phyloP scores from a whole-genome alignment of 2,797 vertebrate genomes.

The Taeniopygia guttata region DNA sequence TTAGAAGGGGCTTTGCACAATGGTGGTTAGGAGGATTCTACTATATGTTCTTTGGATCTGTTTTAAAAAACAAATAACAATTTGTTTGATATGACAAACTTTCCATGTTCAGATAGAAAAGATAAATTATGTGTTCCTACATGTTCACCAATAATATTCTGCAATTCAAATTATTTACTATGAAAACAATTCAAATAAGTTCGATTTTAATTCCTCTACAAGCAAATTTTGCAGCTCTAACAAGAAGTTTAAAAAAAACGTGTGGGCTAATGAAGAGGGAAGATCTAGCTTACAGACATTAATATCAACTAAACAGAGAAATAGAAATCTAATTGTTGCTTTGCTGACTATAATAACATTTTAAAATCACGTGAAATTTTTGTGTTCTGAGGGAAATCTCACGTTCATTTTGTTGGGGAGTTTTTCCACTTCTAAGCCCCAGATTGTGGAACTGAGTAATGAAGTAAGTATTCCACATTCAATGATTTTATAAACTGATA shows the following conservation, averaged over 20 bases:
- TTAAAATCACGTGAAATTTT: not conserved
- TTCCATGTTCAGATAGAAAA: not conserved
- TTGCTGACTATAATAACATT: not conserved
- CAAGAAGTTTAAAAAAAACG: not conserved
- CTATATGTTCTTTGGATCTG: not conserved
- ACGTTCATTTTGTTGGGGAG: rapidly evolving
- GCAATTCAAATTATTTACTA: not conserved
- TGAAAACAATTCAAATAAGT: not conserved
- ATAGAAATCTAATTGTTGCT: not conserved
- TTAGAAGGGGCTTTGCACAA: not conserved
- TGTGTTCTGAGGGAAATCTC: not conserved
- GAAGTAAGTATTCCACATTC: not conserved
- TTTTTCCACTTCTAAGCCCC: not conserved
- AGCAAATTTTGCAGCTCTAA: not conserved
- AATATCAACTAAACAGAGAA: not conserved
- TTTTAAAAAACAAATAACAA: not conserved
- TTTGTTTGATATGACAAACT: not conserved
- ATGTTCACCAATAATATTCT: not conserved
- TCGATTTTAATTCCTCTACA: not conserved
- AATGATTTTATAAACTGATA: not conserved
- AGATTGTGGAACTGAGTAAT: not conserved
- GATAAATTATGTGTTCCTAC: not conserved
- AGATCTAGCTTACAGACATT: not conserved
- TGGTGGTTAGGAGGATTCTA: not conserved
- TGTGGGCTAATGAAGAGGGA: not conserved